These are phyloP conservation scores for Zoanthus sansibaricus DNA, from an alignment of 92 coral and sea anemone genomes.

Conservation along the genomic window DNA sequence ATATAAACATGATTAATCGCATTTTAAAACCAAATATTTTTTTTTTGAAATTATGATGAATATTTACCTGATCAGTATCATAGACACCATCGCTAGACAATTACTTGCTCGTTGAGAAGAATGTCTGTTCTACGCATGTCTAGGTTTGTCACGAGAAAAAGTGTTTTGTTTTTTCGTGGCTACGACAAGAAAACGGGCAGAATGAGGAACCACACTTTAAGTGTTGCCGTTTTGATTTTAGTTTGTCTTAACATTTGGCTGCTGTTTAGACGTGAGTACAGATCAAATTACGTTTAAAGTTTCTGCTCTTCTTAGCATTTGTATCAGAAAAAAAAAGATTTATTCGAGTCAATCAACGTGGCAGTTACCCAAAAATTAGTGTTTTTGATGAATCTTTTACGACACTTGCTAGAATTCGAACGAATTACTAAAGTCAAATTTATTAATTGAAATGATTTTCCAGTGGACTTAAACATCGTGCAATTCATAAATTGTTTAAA, in stretches of 20 bases:
- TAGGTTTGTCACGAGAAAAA: background rate
- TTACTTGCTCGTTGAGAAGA: constrained; percentile 8
- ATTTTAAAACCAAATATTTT: background rate
- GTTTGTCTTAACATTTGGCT: constrained; percentile 27
- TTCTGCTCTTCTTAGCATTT: background rate
- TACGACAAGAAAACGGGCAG: background rate
- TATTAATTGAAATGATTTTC: too few relatives aligned
- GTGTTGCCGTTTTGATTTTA: constrained; percentile 5
- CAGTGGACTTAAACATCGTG: too few relatives aligned
- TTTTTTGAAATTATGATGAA: background rate
- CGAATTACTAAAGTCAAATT: too few relatives aligned
- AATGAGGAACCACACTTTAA: constrained; percentile 22
- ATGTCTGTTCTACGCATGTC: constrained; percentile 27
- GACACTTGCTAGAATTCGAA: too few relatives aligned
- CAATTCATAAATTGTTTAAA: too few relatives aligned
- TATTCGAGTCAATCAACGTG: too few relatives aligned
- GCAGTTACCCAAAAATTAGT: too few relatives aligned
- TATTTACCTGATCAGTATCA: background rate
- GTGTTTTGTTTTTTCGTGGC: background rate
- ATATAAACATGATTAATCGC: background rate
- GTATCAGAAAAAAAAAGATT: background rate
- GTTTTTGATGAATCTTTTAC: too few relatives aligned
- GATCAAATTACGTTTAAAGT: too few relatives aligned
- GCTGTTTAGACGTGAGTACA: constrained; percentile 31
- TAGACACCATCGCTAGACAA: constrained; percentile 13